Percentiles rank a stretch among this genome's conserved stretches.
These are phyloP conservation scores for Rhamphomyia laevipes DNA, from an alignment of 2,888 invertebrate genomes.

Conservation along the genomic window DNA sequence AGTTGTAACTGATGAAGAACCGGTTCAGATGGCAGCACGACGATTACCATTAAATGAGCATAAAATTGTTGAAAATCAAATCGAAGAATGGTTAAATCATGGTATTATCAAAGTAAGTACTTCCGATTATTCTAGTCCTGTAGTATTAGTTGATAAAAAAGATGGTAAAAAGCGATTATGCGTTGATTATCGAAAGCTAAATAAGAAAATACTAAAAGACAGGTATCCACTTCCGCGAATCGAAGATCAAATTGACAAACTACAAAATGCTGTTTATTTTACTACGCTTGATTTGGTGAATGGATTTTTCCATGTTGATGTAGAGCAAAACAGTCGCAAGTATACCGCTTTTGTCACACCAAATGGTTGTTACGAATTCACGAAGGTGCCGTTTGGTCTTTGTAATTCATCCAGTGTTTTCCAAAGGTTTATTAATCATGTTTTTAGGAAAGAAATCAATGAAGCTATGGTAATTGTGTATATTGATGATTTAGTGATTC, in stretches of 20 bases:
- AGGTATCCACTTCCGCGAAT: constrained; percentile 18
- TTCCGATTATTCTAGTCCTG: constrained; percentile 5
- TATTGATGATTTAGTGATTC: constrained; percentile 19
- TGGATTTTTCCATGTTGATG: constrained; percentile 24
- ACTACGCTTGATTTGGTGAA: constrained; percentile 21
- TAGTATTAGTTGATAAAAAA: constrained; percentile 1
- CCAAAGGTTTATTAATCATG: constrained; percentile 14
- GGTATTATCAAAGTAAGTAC: constrained; percentile 6
- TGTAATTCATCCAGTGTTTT: constrained; percentile 19
- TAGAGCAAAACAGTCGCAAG: constrained; percentile 15
- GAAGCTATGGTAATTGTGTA: constrained; percentile 14
- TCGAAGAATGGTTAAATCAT: constrained; percentile 3
- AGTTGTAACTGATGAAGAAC: constrained; percentile 1
- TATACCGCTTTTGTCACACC: constrained; percentile 21
- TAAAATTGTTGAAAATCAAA: constrained; percentile 1
- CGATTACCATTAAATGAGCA: constrained; percentile 3
- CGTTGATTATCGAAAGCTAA: constrained; percentile 14
- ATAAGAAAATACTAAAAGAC: constrained; percentile 13
- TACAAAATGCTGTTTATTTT: constrained; percentile 19
- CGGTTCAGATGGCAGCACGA: constrained; percentile 1
- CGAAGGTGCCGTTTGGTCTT: constrained; percentile 27
- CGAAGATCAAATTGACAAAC: constrained; percentile 20
- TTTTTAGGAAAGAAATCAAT: constrained; percentile 8
- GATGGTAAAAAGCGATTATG: constrained; percentile 3
- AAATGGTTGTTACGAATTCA: constrained; percentile 19